Evolutionary conservation across 1,140 invertebrate species (phyloP).

Genomic region (Vollenhovia emeryi): DNA sequence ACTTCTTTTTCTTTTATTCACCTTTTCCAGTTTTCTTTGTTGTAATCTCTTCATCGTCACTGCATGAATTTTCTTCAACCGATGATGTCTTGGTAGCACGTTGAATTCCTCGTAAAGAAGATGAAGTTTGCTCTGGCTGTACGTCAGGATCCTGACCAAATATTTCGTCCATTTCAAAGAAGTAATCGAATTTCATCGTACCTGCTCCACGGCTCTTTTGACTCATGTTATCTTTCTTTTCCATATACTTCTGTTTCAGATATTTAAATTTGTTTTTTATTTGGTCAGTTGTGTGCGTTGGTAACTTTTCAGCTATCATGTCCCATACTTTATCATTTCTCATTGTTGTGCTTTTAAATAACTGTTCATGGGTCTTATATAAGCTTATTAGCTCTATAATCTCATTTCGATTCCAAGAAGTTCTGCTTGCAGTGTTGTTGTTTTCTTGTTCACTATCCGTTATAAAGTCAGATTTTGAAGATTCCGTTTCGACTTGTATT

Average conservation of each 20-base stretch:
- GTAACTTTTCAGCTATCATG: conserved; percentile 13
- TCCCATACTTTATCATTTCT: conserved; percentile 24
- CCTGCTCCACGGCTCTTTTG: neutral
- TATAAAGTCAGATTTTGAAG: neutral
- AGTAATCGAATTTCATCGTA: conserved; percentile 4
- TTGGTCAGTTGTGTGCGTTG: conserved; percentile 17
- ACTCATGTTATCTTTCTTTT: conserved; percentile 21
- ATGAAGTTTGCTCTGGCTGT: conserved; percentile 15
- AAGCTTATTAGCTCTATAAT: neutral
- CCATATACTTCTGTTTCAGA: conserved; percentile 7
- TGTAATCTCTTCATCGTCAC: neutral
- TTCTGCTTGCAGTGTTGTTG: neutral
- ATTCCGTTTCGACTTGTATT: neutral
- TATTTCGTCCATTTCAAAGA: conserved; percentile 18
- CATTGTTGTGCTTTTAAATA: conserved; percentile 29
- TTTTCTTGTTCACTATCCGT: conserved; percentile 7
- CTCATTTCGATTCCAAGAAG: conserved; percentile 24
- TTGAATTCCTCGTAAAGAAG: conserved; percentile 10
- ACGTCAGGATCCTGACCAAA: conserved; percentile 21
- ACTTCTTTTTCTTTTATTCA: conserved; percentile 1
- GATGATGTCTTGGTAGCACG: neutral
- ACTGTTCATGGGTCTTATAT: conserved; percentile 17
- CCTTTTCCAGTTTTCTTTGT: neutral
- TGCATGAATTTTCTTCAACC: neutral
- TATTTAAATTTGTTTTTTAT: conserved; percentile 35